A percentile compares a stretch with the other conserved stretches of the same genome.
Evolutionary conservation across 2,113 vertebrate species (phyloP).

Genomic region (Cyprinodon variegatus): DNA sequence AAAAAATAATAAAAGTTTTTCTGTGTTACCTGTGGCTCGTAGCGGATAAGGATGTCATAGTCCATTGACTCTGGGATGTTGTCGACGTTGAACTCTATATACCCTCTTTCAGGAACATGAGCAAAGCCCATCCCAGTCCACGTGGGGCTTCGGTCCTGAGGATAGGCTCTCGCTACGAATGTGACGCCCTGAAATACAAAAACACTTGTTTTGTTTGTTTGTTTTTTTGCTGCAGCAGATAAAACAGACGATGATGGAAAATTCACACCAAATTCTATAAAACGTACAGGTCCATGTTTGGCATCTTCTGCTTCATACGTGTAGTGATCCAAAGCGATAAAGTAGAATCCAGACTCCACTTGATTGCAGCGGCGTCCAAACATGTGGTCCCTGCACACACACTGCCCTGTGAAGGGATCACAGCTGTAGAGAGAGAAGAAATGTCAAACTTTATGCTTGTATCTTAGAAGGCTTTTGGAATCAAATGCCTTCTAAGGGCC

Average conservation of each 20-base stretch:
- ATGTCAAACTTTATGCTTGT: not conserved
- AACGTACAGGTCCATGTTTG: conserved; percentile 87
- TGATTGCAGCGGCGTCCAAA: conserved; percentile 89
- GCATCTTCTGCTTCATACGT: conserved; percentile 94
- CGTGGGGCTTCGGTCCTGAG: conserved; percentile 85
- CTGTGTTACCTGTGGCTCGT: conserved; percentile 90
- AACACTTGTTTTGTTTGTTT: not conserved
- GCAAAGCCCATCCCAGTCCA: conserved; percentile 95
- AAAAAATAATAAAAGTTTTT: not conserved
- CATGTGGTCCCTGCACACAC: conserved; percentile 88
- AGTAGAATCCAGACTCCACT: conserved; percentile 92
- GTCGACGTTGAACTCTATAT: conserved; percentile 88
- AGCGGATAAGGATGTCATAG: conserved; percentile 92
- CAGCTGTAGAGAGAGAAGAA: conserved; percentile 78
- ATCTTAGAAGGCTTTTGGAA: too few species aligned
- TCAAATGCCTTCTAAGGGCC: too few species aligned
- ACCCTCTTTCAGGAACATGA: conserved; percentile 88
- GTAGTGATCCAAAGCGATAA: conserved; percentile 92
- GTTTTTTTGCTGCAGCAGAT: not conserved
- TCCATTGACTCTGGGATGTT: conserved; percentile 95
- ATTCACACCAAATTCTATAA: fast-evolving
- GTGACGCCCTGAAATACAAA: conserved; percentile 81
- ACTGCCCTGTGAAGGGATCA: conserved; percentile 87
- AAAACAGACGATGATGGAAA: not conserved
- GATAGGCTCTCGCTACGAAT: conserved; percentile 83